phyloP scores from a whole-genome alignment of 2,888 invertebrate species.

The Lamellibrachia columna region DNA sequence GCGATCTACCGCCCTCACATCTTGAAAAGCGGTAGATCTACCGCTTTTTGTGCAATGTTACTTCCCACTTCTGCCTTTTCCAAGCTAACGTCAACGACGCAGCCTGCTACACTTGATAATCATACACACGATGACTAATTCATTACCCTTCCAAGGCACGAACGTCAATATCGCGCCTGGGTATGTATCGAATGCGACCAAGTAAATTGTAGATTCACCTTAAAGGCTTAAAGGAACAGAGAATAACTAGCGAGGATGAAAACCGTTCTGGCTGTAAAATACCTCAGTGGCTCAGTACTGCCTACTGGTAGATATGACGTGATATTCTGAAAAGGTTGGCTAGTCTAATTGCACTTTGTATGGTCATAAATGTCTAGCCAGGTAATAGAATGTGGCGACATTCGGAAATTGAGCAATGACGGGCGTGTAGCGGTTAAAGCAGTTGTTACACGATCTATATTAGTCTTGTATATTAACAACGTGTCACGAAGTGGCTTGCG shows the following conservation, averaged over 20 bases:
- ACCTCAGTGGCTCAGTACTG: too few relatives aligned
- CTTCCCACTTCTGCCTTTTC: background rate
- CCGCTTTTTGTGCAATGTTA: too few relatives aligned
- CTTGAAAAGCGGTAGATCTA: too few relatives aligned
- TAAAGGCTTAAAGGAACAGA: background rate
- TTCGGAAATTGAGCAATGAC: background rate
- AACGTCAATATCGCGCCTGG: background rate
- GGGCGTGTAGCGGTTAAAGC: background rate
- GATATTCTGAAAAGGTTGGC: too few relatives aligned
- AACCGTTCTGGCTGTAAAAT: too few relatives aligned
- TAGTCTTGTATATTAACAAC: background rate
- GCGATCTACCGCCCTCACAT: too few relatives aligned
- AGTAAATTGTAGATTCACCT: background rate
- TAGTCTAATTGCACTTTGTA: background rate
- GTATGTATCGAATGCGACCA: background rate
- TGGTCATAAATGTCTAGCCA: background rate
- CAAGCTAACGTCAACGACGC: background rate
- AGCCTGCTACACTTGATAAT: background rate
- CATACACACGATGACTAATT: too few relatives aligned
- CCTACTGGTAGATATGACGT: too few relatives aligned
- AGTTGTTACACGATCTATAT: background rate
- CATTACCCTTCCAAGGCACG: background rate
- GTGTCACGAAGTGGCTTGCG: background rate
- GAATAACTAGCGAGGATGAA: background rate
- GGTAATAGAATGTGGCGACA: background rate